Percentiles rank a stretch among this genome's conserved stretches.
Evolutionary conservation across 2,888 invertebrate genomes (phyloP).

Genomic region (Carcina quercana): DNA sequence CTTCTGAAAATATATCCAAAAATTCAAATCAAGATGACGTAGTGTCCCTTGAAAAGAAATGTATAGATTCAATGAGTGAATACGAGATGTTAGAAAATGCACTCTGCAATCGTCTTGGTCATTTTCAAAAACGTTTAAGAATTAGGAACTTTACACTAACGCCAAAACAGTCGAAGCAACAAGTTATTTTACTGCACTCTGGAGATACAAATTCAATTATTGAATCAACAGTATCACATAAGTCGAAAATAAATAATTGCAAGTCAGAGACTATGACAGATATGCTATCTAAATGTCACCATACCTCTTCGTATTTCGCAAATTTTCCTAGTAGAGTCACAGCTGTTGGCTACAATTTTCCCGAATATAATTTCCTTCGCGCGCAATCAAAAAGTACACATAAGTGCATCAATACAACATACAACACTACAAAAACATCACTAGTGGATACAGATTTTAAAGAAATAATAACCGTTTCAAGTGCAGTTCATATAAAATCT

Average conservation of each 20-base stretch:
- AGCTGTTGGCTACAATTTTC: conserved; percentile 48
- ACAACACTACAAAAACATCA: not conserved
- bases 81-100: conserved; percentile 36
- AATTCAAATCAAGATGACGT: not conserved
- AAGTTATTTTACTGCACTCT: conserved; percentile 40
- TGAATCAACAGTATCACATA: conserved; percentile 33
- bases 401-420: not conserved
- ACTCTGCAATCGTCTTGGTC: conserved; percentile 31
- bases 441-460: not conserved
- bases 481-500: not conserved
- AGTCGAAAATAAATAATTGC: conserved; percentile 20
- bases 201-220: conserved; percentile 44
- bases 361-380: conserved; percentile 15
- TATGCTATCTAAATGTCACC: conserved; percentile 22
- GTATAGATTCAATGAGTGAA: conserved; percentile 16
- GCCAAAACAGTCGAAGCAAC: conserved; percentile 45
- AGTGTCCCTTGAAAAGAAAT: not conserved
- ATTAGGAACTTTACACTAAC: conserved; percentile 45
- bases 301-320: conserved; percentile 32
- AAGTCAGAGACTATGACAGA: conserved; percentile 24
- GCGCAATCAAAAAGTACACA: not conserved
- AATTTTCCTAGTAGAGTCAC: conserved; percentile 45
- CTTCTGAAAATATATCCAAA: too few species aligned
- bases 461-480: not conserved
- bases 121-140: conserved; percentile 42